Evolutionary conservation across 2,797 vertebrate genomes (phyloP).

Genomic region (Peromyscus attwateri): DNA sequence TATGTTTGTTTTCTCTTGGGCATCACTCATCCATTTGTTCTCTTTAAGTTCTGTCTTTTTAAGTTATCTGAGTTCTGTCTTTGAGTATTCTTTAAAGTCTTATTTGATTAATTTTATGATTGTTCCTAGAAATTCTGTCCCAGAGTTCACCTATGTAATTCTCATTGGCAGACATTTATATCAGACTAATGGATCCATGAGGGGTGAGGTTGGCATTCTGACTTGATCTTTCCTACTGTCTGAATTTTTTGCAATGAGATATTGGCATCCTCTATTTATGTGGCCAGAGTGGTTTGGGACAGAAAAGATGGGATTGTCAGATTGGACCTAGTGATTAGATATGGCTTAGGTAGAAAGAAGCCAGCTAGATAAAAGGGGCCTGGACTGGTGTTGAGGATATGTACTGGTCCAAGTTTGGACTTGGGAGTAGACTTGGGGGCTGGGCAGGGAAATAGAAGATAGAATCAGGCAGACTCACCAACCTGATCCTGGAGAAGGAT

Average conservation of each 20-base stretch:
- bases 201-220: rapidly evolving
- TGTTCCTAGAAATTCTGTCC: not conserved
- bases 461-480: not conserved
- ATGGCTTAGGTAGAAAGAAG: not conserved
- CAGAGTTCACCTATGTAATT: not conserved
- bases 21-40: not conserved
- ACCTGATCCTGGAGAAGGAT: not conserved
- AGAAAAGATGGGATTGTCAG: not conserved
- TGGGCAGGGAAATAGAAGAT: too few species aligned
- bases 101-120: not conserved
- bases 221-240: not conserved
- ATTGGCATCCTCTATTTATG: not conserved
- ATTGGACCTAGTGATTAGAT: not conserved
- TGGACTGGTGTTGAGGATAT: not conserved
- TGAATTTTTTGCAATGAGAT: not conserved
- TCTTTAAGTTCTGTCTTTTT: not conserved
- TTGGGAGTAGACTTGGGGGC: not conserved
- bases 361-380: rapidly evolving
- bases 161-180: not conserved
- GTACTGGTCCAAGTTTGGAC: not conserved
- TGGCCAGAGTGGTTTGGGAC: not conserved
- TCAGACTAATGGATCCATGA: not conserved
- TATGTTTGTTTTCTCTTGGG: not conserved
- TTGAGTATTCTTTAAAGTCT: not conserved
- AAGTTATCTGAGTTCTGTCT: not conserved